Conservation (phyloP, 35 echinoderm and acorn worm species). For the Apostichopus californicus region DNA sequence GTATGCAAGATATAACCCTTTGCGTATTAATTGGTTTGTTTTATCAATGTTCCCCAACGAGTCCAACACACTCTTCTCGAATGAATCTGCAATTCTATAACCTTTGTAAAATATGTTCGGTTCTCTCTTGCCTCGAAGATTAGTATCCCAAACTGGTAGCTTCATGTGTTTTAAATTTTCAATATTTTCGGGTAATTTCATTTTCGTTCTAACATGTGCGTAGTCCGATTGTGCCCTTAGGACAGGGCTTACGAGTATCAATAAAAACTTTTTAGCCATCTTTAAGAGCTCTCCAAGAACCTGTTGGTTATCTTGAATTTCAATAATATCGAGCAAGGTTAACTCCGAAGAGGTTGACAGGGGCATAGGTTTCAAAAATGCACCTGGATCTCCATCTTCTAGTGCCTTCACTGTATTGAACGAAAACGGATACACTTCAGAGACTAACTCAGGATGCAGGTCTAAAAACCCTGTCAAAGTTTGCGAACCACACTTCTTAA, state of each 20-base stretch:
- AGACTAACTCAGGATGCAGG: constrained; percentile 18
- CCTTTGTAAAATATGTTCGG: constrained; percentile 10
- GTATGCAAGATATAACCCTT: constrained; percentile 9
- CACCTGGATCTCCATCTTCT: not conserved
- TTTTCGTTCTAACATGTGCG: constrained; percentile 29
- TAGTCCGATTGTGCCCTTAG: constrained; percentile 31
- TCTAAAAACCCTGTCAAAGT: constrained; percentile 21
- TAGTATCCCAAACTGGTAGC: not conserved
- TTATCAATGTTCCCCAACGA: not conserved
- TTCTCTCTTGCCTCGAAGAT: not conserved
- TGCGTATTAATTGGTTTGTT: not conserved
- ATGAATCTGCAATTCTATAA: constrained; percentile 34
- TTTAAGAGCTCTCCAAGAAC: not conserved
- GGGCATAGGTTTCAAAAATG: not conserved
- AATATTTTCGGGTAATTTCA: constrained; percentile 1
- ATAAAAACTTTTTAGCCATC: constrained; percentile 1
- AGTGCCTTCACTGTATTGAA: not conserved
- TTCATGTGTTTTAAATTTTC: not conserved
- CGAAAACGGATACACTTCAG: not conserved
- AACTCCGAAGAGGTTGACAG: not conserved
- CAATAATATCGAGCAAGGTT: constrained; percentile 16
- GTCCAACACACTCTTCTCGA: constrained; percentile 23
- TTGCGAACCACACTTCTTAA: constrained; percentile 37
- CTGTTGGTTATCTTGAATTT: constrained; percentile 14
- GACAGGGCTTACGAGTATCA: constrained; percentile 34